These are phyloP conservation scores for Lepidonotus clava DNA, from an alignment of 2,888 invertebrate genomes.

Conservation along the genomic window DNA sequence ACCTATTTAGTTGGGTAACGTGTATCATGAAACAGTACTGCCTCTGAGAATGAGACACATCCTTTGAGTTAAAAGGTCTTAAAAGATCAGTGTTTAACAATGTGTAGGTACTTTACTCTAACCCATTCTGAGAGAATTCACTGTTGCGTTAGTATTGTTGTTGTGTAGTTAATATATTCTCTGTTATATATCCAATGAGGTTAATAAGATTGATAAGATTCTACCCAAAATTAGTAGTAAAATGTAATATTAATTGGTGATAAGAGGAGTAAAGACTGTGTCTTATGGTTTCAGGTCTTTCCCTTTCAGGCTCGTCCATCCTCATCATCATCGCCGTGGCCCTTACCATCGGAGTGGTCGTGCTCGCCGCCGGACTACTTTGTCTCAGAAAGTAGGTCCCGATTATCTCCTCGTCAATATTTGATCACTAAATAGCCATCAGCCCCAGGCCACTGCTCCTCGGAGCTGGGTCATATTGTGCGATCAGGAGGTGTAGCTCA, in stretches of 20 bases:
- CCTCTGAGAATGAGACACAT: too few relatives aligned
- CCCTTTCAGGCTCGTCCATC: conserved; percentile 56
- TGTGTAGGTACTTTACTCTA: too few relatives aligned
- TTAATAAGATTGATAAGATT: neutral
- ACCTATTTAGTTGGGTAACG: too few relatives aligned
- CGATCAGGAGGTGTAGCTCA: too few relatives aligned
- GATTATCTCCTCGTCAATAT: conserved; percentile 11
- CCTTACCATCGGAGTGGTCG: conserved; percentile 53
- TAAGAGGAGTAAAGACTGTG: neutral
- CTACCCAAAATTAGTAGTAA: neutral
- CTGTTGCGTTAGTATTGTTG: too few relatives aligned
- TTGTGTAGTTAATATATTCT: too few relatives aligned
- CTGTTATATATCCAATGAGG: neutral
- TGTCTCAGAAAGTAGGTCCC: conserved; percentile 54
- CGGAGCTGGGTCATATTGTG: too few relatives aligned
- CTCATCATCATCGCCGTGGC: conserved; percentile 56
- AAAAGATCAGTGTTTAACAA: too few relatives aligned
- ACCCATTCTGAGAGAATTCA: too few relatives aligned
- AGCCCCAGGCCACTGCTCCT: neutral
- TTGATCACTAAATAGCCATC: conserved; percentile 53
- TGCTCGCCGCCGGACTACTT: conserved; percentile 39
- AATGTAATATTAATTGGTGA: neutral
- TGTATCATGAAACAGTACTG: too few relatives aligned
- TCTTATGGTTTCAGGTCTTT: conserved; percentile 53
- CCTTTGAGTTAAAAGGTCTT: too few relatives aligned